Evolutionary conservation across 2,113 vertebrate genomes (phyloP).

Genomic region (Mormoops blainvillei): DNA sequence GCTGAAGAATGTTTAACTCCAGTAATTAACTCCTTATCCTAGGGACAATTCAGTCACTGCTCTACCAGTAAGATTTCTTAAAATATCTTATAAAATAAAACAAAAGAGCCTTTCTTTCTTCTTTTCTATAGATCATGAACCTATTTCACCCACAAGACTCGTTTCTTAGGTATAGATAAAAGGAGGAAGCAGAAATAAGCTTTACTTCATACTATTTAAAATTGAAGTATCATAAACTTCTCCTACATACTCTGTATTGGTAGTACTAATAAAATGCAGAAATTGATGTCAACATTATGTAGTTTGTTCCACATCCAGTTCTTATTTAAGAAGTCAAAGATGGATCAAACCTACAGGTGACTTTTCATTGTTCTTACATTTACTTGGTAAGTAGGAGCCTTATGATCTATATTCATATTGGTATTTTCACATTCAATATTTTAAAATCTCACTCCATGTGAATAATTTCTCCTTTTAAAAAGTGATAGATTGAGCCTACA

Average conservation of each 20-base stretch:
- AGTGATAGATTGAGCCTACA: background rate
- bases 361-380: background rate
- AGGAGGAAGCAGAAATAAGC: background rate
- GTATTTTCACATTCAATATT: background rate
- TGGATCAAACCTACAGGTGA: background rate
- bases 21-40: background rate
- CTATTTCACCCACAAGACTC: background rate
- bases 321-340: background rate
- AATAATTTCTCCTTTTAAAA: background rate
- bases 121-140: background rate
- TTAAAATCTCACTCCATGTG: background rate
- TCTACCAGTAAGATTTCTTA: background rate
- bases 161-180: background rate
- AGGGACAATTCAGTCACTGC: background rate
- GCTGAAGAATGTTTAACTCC: background rate
- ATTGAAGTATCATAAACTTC: background rate
- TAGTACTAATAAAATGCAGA: background rate
- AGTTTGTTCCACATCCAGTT: background rate
- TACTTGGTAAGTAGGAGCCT: background rate
- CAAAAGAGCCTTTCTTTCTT: background rate
- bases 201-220: background rate
- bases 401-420: background rate
- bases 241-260: background rate
- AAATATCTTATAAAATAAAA: background rate
- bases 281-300: background rate